These are phyloP conservation scores for Halocynthia roretzi DNA, from an alignment of 23 tunicate species.

Conservation along the genomic window DNA sequence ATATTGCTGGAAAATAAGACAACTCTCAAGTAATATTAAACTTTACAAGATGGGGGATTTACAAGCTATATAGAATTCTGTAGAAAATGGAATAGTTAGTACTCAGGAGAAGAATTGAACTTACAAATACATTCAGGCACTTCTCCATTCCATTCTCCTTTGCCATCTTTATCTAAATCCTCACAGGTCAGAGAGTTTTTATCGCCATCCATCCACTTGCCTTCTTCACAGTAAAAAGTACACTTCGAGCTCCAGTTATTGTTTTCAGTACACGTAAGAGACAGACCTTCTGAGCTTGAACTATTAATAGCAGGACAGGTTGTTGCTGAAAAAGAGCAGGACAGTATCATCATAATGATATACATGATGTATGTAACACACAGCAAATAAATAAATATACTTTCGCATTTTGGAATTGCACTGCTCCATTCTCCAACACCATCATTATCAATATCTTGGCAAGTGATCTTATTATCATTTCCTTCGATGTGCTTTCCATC, in stretches of 20 bases:
- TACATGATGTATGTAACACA: neutral
- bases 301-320: neutral
- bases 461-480: neutral
- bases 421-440: constrained; percentile 11
- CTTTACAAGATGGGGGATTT: neutral
- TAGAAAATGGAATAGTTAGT: neutral
- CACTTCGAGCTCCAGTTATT: neutral
- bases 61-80: neutral
- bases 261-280: constrained; percentile 1
- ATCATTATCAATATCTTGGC: constrained; percentile 14
- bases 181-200: neutral
- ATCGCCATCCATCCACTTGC: neutral
- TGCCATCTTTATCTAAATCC: neutral
- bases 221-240: neutral
- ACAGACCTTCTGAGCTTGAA: neutral
- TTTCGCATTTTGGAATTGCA: constrained; percentile 2
- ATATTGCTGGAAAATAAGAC: constrained; percentile 17
- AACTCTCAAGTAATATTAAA: neutral
- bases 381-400: neutral
- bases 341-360: neutral
- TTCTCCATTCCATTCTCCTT: neutral
- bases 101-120: too few relatives aligned
- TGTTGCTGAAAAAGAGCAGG: neutral
- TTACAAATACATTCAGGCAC: neutral
- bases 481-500: constrained; percentile 13